A percentile compares a stretch with the other conserved stretches of the same genome.
Conservation (phyloP, 1,140 invertebrate genomes). For the Trachymyrmex cornetzi region DNA sequence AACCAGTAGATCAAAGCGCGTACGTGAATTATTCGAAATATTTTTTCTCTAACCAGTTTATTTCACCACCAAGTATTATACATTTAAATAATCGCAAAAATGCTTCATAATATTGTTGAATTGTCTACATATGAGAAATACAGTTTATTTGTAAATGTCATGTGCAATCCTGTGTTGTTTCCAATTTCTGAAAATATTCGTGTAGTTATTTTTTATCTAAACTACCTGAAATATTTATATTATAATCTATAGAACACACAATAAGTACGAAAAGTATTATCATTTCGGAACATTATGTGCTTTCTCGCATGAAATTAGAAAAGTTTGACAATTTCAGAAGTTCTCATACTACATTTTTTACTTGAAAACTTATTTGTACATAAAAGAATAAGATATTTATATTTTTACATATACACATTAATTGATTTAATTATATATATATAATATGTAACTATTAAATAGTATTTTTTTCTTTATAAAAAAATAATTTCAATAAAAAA, state of each 20-base stretch:
- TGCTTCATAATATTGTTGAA: conserved; percentile 9
- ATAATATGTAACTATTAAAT: neutral
- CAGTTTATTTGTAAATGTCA: conserved; percentile 10
- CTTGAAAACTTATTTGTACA: neutral
- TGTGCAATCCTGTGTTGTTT: neutral
- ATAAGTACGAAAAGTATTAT: neutral
- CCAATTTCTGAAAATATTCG: neutral
- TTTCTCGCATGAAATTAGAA: neutral
- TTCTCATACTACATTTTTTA: neutral
- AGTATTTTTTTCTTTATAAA: neutral
- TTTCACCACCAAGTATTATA: conserved; percentile 15
- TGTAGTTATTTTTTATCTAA: neutral
- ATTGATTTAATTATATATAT: neutral
- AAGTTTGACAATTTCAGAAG: neutral
- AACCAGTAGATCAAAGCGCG: conserved; percentile 42
- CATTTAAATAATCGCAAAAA: conserved; percentile 19
- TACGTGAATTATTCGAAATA: conserved; percentile 27
- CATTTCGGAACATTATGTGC: neutral
- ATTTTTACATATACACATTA: neutral
- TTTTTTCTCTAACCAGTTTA: conserved; percentile 23
- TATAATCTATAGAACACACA: neutral
- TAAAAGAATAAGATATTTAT: too few relatives aligned
- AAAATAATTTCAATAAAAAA: neutral
- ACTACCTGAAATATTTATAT: neutral
- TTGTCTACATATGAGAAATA: neutral